Evolutionary conservation across 2,797 vertebrate species (phyloP).

Genomic region (Cyprinella venusta): DNA sequence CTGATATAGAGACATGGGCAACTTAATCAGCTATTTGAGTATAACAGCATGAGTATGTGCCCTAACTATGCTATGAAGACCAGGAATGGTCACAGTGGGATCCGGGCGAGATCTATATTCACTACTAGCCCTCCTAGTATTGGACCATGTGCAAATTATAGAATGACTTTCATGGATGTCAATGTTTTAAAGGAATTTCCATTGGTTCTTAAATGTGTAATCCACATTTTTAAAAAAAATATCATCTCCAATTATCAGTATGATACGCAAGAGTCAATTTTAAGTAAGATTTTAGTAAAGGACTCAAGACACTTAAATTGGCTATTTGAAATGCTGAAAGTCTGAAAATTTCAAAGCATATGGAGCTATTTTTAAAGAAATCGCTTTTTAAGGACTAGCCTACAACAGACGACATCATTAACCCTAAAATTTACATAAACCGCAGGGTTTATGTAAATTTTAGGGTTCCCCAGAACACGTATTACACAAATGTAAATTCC

Average conservation of each 20-base stretch:
- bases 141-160: not conserved
- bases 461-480: too few relatives aligned
- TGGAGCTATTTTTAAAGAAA: too few relatives aligned
- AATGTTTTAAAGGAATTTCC: not conserved
- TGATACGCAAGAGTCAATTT: too few relatives aligned
- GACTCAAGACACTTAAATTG: not conserved
- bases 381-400: too few relatives aligned
- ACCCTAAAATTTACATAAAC: too few relatives aligned
- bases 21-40: constrained; percentile 8
- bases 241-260: not conserved
- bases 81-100: not conserved
- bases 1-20: not conserved
- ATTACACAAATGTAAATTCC: too few relatives aligned
- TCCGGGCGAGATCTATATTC: too few relatives aligned
- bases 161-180: not conserved
- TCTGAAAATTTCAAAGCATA: too few relatives aligned
- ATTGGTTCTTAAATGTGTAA: not conserved
- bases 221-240: not conserved
- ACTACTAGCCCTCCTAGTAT: not conserved
- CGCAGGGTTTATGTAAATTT: too few relatives aligned
- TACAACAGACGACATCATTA: too few relatives aligned
- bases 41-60: constrained; percentile 11
- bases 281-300: not conserved
- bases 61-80: not conserved
- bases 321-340: not conserved